phyloP scores from a whole-genome alignment of 2,888 invertebrate species.

The Lasioglossum malachurum region DNA sequence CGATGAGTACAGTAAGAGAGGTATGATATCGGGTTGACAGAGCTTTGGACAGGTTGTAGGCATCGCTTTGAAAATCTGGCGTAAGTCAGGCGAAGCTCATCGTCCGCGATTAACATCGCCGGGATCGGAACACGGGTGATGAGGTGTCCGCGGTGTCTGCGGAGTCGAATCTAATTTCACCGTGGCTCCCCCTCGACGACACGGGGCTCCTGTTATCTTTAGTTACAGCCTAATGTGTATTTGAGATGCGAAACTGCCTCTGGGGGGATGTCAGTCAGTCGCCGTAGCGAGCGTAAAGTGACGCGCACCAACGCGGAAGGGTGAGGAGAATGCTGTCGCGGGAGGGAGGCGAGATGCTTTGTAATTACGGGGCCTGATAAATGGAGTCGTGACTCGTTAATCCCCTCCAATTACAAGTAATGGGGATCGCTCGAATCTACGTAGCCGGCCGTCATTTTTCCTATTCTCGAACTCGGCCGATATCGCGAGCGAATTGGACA shows the following conservation, averaged over 20 bases:
- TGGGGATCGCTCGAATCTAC: slow-evolving; percentile 78
- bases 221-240: slow-evolving; percentile 80
- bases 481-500: neutral
- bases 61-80: neutral
- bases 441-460: slow-evolving; percentile 71
- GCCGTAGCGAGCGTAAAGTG: slow-evolving; percentile 72
- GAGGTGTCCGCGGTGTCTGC: slow-evolving; percentile 60
- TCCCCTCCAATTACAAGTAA: slow-evolving; percentile 83
- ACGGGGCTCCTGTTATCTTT: slow-evolving; percentile 82
- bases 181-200: slow-evolving; percentile 75
- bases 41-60: neutral
- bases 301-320: slow-evolving; percentile 69
- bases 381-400: slow-evolving; percentile 84
- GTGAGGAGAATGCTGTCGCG: slow-evolving; percentile 58
- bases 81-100: neutral
- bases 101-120: slow-evolving; percentile 71
- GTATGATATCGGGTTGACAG: neutral
- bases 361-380: slow-evolving; percentile 84
- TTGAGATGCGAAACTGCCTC: slow-evolving; percentile 81
- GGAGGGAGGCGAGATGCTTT: slow-evolving; percentile 77
- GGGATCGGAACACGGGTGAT: slow-evolving; percentile 72
- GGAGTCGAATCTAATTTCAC: slow-evolving; percentile 71
- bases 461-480: slow-evolving; percentile 53
- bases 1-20: neutral
- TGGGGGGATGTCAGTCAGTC: slow-evolving; percentile 83